Conservation (phyloP, 2,888 invertebrate genomes). For the Drosophila pegasa region DNA sequence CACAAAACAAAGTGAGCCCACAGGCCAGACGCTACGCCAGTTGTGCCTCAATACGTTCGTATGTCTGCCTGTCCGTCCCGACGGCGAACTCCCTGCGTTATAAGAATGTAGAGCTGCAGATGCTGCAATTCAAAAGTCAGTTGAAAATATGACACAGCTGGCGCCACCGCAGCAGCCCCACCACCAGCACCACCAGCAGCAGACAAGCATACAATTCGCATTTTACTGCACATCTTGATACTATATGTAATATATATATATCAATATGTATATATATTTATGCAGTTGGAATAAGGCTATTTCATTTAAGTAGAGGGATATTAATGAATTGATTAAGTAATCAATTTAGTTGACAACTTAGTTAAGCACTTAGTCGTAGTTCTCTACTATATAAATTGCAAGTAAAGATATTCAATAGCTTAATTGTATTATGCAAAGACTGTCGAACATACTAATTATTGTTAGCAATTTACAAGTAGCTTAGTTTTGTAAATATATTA, state of each 20-base stretch:
- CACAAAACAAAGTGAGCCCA: conserved; percentile 35
- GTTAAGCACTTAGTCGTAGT: not conserved
- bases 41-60: conserved; percentile 30
- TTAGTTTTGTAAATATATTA: not conserved
- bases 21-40: conserved; percentile 40
- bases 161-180: conserved; percentile 36
- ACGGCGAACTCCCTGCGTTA: conserved; percentile 4
- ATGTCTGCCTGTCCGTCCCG: conserved; percentile 14
- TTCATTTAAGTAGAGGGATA: no score
- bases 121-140: conserved; percentile 35
- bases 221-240: conserved; percentile 5
- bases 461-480: not conserved
- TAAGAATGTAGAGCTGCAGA: conserved; percentile 33
- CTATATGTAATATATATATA: not conserved
- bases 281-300: not conserved
- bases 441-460: not conserved
- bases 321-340: no score
- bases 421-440: not conserved
- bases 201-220: conserved; percentile 15
- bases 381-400: no score
- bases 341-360: not conserved
- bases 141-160: conserved; percentile 59
- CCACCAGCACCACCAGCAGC: conserved; percentile 16
- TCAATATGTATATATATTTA: no score
- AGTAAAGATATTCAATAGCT: not conserved